Evolutionary conservation across 1,140 invertebrate species (phyloP), one percentile per base, ranked within the genome.

Genomic region (Trialeurodes vaporariorum): DNA sequence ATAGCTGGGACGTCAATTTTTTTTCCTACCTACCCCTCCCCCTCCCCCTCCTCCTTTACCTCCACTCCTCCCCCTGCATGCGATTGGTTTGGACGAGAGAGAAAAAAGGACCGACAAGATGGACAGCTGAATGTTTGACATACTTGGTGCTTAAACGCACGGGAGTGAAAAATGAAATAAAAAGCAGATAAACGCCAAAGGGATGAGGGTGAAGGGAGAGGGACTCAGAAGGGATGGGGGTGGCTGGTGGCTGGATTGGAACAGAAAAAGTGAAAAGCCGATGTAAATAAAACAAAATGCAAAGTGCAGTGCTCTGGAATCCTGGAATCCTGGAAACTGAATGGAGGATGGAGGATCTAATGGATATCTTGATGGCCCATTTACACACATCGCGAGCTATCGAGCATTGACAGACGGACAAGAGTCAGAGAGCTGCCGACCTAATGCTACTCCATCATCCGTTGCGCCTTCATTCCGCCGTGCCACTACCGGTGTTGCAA

Each of bases 91-190:
- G n/a, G n/a, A n/a, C n/a, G n/a, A n/a, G n/a, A n/a, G n/a, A n/a
- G n/a, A n/a, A n/a, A n/a, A n/a, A n/a, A n/a, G n/a, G n/a, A n/a
- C n/a, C n/a, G n/a, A n/a, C n/a, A n/a, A 62, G 61, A 34, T n/a
- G 22, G 12, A 1, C 2, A 27, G 22, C 13, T 22, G 12, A 27
- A 17, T 21, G 17, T 34, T 63, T 49, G 34, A 61, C 27, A 62
- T 40, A 67, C 49, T 27, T 62, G 49, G 61, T 62, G 27, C 25
- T 63, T 59, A 62, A 61, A 34, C 40, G 61, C 59, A 67, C 34
- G 61, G 24, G 24, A 17, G 34, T 62, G 62, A 63, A 62, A 40
- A 62, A n/a, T n/a, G n/a, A n/a, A n/a, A n/a, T n/a, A n/a, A n/a
- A n/a, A n/a, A n/a, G 34, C 17, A 49, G 34, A 49, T 49, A 49